These are phyloP conservation scores for Latrodectus hesperus DNA, from an alignment of 2,888 invertebrate genomes.

Conservation along the genomic window DNA sequence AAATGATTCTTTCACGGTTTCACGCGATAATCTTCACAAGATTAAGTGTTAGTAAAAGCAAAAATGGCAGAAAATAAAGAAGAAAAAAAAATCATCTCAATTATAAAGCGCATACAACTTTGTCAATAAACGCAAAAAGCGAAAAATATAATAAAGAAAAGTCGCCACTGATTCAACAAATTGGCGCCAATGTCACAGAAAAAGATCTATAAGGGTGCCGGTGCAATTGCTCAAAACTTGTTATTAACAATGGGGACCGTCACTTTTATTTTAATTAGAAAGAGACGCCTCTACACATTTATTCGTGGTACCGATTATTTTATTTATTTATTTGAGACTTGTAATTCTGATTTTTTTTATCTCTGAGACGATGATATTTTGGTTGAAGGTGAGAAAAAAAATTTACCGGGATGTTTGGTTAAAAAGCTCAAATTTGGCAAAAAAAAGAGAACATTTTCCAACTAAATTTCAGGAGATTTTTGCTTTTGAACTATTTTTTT, in stretches of 20 bases:
- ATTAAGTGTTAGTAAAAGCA: slow-evolving; percentile 3
- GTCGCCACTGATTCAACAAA: slow-evolving; percentile 26
- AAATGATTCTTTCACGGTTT: slow-evolving; percentile 37
- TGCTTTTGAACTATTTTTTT: too few relatives aligned
- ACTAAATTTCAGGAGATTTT: too few relatives aligned
- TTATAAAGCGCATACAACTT: slow-evolving; percentile 57
- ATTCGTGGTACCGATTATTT: too few relatives aligned
- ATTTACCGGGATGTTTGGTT: too few relatives aligned
- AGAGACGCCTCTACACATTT: neutral
- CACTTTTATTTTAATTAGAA: slow-evolving; percentile 59
- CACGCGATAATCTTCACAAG: slow-evolving; percentile 51
- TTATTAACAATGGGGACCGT: slow-evolving; percentile 55
- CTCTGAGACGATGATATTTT: too few relatives aligned
- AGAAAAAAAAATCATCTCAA: slow-evolving; percentile 32
- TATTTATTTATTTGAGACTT: too few relatives aligned
- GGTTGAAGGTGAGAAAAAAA: too few relatives aligned
- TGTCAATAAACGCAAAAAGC: slow-evolving; percentile 49
- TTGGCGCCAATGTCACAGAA: slow-evolving; percentile 65
- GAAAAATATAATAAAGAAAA: slow-evolving; percentile 28
- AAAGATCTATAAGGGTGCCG: neutral
- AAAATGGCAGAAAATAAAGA: neutral
- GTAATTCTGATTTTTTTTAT: too few relatives aligned
- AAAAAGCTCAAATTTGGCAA: too few relatives aligned
- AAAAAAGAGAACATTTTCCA: too few relatives aligned
- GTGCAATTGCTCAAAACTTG: slow-evolving; percentile 34